Base-by-base conservation (phyloP, 2,113 vertebrate genomes). In the Muntiacus muntjak region DNA sequence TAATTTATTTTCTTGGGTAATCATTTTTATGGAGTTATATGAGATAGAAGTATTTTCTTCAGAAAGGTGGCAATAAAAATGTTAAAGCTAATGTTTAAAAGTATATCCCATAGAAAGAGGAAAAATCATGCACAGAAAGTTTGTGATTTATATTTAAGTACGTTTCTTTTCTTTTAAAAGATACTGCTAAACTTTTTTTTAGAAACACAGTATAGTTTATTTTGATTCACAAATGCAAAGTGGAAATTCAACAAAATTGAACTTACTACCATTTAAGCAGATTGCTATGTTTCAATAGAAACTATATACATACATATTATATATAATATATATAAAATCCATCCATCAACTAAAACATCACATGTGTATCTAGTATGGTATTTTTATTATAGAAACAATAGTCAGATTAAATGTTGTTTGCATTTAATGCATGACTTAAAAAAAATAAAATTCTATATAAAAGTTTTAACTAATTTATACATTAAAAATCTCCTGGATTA, bases 21-120 rank as follows among this genome's bases (percentile, higher is more conserved):
- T 94, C 43, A 30, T 76, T 98, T 90, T 93, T 93, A 47, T 50
- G 25, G 10, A 8, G 21, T 88, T 93, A 60, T 87, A 19, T 83
- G 17, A 83, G 83, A 94, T 85, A 82, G 11, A 64, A 93, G 86
- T 91, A 36, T 97, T 97, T 30, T 82, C 79, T 94, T 33, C 60
- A 94, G 89, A 3, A 17, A 98, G 0, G 13, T 89, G 96, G 97
- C 97, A 98, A 98, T 98, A 98, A 98, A 97, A 86, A 96, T 91
- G 52, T 85, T 93, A 55, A 19, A 98, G 95, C 55, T 96, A 71
- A 87, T 81, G 28, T 60, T 40, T 83, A 96, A 58, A 83, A 52
- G 6, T 36, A 2, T 5, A 15, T 60, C 87, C 92, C 14, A n/a
- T 25, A 89, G 36, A 40, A 87, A 91, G 45, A 97, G 28, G 45